Conservation (phyloP, 2,797 vertebrate genomes). For the Lutjanus argentimaculatus region DNA sequence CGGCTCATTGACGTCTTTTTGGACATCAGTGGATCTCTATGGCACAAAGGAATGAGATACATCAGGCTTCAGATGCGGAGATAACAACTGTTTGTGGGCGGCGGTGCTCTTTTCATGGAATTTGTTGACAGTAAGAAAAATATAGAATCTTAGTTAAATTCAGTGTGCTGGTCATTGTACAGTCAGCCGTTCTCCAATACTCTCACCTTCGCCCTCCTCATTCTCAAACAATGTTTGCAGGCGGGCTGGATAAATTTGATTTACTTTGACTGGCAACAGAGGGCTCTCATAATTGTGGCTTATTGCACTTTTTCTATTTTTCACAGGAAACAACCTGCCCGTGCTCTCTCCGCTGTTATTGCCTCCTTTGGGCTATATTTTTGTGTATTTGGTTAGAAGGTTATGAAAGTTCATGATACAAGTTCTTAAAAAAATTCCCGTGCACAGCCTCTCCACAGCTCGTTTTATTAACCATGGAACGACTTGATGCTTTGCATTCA, state of each 20-base stretch:
- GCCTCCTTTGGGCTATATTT: slow-evolving; percentile 59
- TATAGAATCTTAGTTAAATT: too few relatives aligned
- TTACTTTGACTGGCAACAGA: slow-evolving; percentile 67
- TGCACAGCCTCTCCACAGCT: slow-evolving; percentile 1
- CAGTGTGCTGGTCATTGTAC: slow-evolving; percentile 4
- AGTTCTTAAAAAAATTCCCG: slow-evolving; percentile 13
- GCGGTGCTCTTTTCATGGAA: too few relatives aligned
- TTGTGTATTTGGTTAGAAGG: slow-evolving; percentile 63
- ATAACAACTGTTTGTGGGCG: too few relatives aligned
- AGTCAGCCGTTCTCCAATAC: slow-evolving; percentile 36
- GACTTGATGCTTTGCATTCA: slow-evolving; percentile 1
- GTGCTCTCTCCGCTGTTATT: slow-evolving; percentile 60
- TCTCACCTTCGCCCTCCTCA: slow-evolving; percentile 42
- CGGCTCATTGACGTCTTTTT: too few relatives aligned
- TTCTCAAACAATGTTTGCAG: slow-evolving; percentile 59
- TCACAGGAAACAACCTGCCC: slow-evolving; percentile 29
- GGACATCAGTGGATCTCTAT: too few relatives aligned
- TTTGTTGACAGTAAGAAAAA: too few relatives aligned
- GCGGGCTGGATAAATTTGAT: slow-evolving; percentile 62
- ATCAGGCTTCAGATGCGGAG: too few relatives aligned
- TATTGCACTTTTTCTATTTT: slow-evolving; percentile 73
- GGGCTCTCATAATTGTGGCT: slow-evolving; percentile 66
- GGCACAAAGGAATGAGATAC: too few relatives aligned
- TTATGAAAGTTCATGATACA: slow-evolving; percentile 66
- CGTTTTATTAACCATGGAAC: slow-evolving; percentile 7